phyloP scores from a whole-genome alignment of 2,888 invertebrate genomes.

The Perizoma flavofasciatum region DNA sequence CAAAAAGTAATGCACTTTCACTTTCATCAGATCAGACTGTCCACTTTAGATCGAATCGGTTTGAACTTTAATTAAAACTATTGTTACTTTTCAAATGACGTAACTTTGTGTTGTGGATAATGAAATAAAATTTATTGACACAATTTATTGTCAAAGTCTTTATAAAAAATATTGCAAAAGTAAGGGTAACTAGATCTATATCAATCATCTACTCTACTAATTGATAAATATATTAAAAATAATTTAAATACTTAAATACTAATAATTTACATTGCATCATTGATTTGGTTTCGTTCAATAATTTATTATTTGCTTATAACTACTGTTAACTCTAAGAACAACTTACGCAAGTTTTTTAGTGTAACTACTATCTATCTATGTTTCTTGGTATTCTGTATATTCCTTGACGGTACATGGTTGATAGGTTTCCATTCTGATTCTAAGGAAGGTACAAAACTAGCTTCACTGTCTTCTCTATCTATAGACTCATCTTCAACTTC shows the following conservation, averaged over 20 bases:
- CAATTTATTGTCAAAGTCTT: constrained; percentile 57
- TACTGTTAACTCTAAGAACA: not conserved
- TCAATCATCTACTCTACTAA: constrained; percentile 13
- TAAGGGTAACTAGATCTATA: constrained; percentile 14
- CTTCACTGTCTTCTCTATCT: constrained; percentile 68
- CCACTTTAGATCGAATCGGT: constrained; percentile 27
- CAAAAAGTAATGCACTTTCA: constrained; percentile 60
- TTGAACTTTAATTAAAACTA: constrained; percentile 22
- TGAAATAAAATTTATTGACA: constrained; percentile 16
- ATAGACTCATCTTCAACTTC: constrained; percentile 61
- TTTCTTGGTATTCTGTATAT: constrained; percentile 44
- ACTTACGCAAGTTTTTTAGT: not conserved
- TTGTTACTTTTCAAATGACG: constrained; percentile 17
- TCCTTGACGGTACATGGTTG: constrained; percentile 60
- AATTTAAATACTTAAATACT: constrained; percentile 38
- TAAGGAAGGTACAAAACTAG: constrained; percentile 54
- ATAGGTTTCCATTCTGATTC: constrained; percentile 82
- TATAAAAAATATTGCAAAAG: constrained; percentile 34
- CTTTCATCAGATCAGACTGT: constrained; percentile 56
- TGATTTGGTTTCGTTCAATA: constrained; percentile 66
- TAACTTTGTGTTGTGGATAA: not conserved
- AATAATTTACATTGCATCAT: constrained; percentile 60
- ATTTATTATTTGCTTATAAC: constrained; percentile 25
- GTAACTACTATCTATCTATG: constrained; percentile 35
- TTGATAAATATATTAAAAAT: constrained; percentile 37